These are phyloP conservation scores for Nomada lathburiana DNA, from an alignment of 2,888 invertebrate species.

Conservation along the genomic window DNA sequence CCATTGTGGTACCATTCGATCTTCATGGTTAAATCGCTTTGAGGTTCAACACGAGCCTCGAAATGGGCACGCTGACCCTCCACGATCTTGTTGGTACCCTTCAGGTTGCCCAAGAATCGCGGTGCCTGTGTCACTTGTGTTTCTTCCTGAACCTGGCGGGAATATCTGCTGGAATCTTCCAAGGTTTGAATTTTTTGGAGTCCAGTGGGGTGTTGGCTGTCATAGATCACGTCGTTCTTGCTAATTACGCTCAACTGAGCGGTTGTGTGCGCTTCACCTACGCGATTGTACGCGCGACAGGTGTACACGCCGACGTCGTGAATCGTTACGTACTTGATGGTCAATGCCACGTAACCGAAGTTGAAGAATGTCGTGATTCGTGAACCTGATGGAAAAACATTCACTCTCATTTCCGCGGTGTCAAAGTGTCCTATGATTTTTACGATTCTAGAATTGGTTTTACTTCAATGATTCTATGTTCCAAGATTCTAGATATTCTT, in stretches of 20 bases:
- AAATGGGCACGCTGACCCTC: conserved; percentile 98
- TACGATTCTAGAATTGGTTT: background rate
- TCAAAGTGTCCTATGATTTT: no score
- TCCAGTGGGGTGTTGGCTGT: conserved; percentile 96
- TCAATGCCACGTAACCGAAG: conserved; percentile 97
- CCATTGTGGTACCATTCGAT: conserved; percentile 99
- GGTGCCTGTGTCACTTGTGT: conserved; percentile 92
- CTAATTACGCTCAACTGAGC: conserved; percentile 94
- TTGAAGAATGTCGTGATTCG: conserved; percentile 97
- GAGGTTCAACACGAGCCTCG: conserved; percentile 97
- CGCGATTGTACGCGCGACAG: conserved; percentile 93
- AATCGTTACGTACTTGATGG: conserved; percentile 95
- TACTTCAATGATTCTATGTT: no score
- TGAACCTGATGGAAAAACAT: conserved; percentile 86
- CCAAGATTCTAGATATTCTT: background rate
- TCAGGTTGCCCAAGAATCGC: conserved; percentile 94
- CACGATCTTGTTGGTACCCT: conserved; percentile 96
- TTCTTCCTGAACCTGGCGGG: conserved; percentile 89
- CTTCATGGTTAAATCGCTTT: conserved; percentile 95
- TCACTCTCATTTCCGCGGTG: background rate
- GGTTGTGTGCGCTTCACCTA: conserved; percentile 93
- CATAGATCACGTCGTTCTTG: conserved; percentile 93
- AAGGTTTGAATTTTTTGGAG: conserved; percentile 95
- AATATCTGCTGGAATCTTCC: conserved; percentile 92
- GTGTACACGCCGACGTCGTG: conserved; percentile 96